Conservation (phyloP, 2,888 invertebrate species). For the Dinocampus coccinellae region DNA sequence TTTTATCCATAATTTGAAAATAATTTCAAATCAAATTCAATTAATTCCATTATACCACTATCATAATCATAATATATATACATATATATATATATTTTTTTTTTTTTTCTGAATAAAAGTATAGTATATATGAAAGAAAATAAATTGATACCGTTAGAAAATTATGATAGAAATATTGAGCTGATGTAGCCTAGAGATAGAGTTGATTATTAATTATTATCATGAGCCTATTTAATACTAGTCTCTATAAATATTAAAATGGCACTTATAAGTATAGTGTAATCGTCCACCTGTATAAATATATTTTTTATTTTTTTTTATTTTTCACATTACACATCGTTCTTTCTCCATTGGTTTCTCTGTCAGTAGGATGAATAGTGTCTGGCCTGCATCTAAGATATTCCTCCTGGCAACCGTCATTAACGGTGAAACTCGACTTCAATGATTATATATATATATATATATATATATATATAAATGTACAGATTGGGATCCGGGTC, state of each 20-base stretch:
- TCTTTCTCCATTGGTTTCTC: constrained; percentile 25
- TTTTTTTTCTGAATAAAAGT: neutral
- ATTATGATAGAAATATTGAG: neutral
- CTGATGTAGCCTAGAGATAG: neutral
- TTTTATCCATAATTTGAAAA: neutral
- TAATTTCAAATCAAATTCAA: neutral
- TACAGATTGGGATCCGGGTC: constrained; percentile 47
- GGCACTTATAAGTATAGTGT: neutral
- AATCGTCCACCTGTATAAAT: neutral
- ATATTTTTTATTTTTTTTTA: neutral
- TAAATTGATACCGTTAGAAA: neutral
- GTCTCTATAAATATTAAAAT: neutral
- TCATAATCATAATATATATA: too few relatives aligned
- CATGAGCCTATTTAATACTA: neutral
- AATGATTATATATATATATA: constrained; percentile 45
- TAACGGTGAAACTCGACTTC: constrained; percentile 51
- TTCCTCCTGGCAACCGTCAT: constrained; percentile 43
- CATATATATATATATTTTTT: too few relatives aligned
- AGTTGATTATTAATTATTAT: neutral
- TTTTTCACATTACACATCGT: neutral
- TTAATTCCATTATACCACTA: too few relatives aligned
- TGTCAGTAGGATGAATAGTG: constrained; percentile 40
- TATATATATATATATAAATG: constrained; percentile 34
- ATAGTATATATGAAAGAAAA: neutral
- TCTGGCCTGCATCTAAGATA: constrained; percentile 43